Percentiles rank a stretch among this genome's conserved stretches.
Conservation (phyloP, 2,113 vertebrate species). For the Candoia aspera region DNA sequence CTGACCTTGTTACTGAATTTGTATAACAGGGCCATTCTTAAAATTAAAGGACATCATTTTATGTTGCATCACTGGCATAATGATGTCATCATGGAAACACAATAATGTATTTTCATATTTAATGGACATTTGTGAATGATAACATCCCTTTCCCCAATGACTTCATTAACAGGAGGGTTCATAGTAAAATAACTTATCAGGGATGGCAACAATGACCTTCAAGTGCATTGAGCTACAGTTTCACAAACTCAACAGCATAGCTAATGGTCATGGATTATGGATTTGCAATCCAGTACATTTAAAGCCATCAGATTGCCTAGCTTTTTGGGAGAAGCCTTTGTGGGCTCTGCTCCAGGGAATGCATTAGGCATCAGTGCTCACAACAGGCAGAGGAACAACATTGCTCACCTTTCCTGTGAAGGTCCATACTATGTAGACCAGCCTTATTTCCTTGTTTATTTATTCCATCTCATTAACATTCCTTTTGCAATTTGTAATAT, state of each 20-base stretch:
- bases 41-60: not conserved
- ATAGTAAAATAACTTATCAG: not conserved
- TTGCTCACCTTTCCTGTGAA: not conserved
- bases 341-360: not conserved
- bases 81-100: not conserved
- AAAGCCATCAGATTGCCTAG: not conserved
- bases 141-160: not conserved
- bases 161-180: not conserved
- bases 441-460: not conserved
- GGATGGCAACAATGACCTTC: not conserved
- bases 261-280: not conserved
- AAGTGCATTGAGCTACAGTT: not conserved
- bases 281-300: not conserved
- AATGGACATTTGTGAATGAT: not conserved
- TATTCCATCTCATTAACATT: constrained; percentile 11
- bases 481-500: constrained; percentile 42
- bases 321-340: not conserved
- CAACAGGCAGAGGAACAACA: not conserved
- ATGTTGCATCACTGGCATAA: not conserved
- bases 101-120: not conserved
- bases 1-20: not conserved
- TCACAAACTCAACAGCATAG: not conserved
- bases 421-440: not conserved
- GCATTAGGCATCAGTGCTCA: not conserved
- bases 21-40: not conserved